These are phyloP conservation scores for Luidia sarsii DNA, from an alignment of 53 echinoderm and acorn worm genomes.

Conservation along the genomic window DNA sequence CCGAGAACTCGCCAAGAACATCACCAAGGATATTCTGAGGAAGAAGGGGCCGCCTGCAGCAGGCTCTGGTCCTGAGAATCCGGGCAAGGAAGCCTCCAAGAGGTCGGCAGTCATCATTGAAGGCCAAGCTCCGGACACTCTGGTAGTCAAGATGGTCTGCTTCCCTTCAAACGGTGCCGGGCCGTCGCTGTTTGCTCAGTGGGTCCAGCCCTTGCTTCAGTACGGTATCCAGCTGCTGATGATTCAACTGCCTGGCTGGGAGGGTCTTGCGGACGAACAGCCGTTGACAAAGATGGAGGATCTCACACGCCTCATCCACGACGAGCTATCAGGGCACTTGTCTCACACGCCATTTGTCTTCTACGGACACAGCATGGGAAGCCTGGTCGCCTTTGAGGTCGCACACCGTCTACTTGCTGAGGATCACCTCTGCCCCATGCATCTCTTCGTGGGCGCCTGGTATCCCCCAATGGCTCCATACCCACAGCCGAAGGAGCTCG, in stretches of 20 bases:
- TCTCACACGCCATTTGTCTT: conserved; percentile 40
- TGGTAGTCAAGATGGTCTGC: conserved; percentile 54
- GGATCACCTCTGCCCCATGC: conserved; percentile 10
- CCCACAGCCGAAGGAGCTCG: conserved; percentile 57
- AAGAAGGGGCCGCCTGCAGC: too few species aligned
- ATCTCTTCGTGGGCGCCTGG: conserved; percentile 65
- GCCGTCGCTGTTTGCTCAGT: conserved; percentile 45
- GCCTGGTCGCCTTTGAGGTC: conserved; percentile 65
- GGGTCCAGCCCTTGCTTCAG: conserved; percentile 39
- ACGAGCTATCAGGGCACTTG: conserved; percentile 10
- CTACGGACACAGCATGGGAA: conserved; percentile 66
- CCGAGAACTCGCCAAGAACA: conserved; percentile 14
- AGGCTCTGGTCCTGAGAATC: neutral
- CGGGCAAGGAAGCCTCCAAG: neutral
- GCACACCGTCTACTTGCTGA: conserved; percentile 38
- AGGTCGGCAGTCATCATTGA: neutral
- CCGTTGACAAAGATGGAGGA: conserved; percentile 29
- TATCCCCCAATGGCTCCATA: conserved; percentile 63
- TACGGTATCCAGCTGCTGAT: conserved; percentile 55
- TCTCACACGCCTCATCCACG: conserved; percentile 15
- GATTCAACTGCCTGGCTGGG: conserved; percentile 76
- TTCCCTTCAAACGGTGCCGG: conserved; percentile 78
- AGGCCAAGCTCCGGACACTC: neutral
- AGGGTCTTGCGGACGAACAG: conserved; percentile 63
- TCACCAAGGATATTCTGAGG: neutral